phyloP scores from a whole-genome alignment of 1,140 invertebrate genomes.

The Eurosta solidaginis region DNA sequence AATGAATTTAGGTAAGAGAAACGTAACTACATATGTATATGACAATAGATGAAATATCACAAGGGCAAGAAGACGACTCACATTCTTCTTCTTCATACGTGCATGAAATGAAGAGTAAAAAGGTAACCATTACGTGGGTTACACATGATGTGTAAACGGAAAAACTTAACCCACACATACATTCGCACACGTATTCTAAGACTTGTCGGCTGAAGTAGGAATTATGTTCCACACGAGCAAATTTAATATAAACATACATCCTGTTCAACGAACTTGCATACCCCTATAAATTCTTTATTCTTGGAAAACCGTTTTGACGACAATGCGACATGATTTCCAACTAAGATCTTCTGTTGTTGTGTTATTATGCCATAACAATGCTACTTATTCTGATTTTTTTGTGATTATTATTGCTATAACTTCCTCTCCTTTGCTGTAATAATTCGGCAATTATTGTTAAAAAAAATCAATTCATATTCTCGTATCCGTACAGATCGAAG shows the following conservation, averaged over 20 bases:
- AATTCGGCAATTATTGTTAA: conserved; percentile 28
- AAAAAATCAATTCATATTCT: neutral
- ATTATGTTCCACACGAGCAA: neutral
- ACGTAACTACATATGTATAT: neutral
- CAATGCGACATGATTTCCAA: neutral
- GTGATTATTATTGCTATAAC: conserved; percentile 19
- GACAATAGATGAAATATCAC: neutral
- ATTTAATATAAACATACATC: conserved; percentile 34
- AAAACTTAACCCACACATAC: neutral
- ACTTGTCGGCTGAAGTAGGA: neutral
- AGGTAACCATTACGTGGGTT: neutral
- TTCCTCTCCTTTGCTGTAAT: neutral
- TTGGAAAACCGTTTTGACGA: too few relatives aligned
- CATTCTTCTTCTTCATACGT: neutral
- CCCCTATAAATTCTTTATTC: too few relatives aligned
- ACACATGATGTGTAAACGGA: neutral
- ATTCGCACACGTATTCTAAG: neutral
- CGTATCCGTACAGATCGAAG: neutral
- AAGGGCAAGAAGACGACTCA: too few relatives aligned
- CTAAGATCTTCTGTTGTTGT: neutral
- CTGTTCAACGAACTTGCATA: neutral
- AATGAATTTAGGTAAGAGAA: too few relatives aligned
- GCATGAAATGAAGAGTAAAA: neutral
- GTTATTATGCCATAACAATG: conserved; percentile 46
- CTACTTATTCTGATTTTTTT: conserved; percentile 49